These are phyloP conservation scores for Melieria omissa DNA, from an alignment of 2,888 invertebrate species.

Conservation along the genomic window DNA sequence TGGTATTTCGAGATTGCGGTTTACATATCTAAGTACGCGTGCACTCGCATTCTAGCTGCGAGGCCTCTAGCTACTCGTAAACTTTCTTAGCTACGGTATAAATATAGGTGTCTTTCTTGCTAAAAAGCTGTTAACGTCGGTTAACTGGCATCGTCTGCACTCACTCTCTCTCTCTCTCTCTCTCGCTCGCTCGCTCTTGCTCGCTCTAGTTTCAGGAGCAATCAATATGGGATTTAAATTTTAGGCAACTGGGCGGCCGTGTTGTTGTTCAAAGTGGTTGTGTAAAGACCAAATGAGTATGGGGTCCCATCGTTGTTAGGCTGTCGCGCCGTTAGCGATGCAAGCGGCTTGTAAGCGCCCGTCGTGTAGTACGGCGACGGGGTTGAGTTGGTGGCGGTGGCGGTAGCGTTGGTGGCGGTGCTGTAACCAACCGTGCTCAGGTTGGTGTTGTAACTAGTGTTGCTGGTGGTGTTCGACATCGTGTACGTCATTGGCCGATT, in stretches of 20 bases:
- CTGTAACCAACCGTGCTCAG: constrained; percentile 5
- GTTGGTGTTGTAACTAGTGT: constrained; percentile 1
- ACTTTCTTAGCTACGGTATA: constrained; percentile 11
- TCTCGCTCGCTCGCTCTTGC: not conserved
- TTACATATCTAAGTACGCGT: not conserved
- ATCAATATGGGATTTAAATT: not conserved
- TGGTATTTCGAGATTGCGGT: too few species aligned
- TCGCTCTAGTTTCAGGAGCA: not conserved
- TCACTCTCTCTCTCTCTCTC: constrained; percentile 1
- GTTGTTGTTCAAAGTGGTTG: constrained; percentile 26
- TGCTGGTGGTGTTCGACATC: constrained; percentile 2
- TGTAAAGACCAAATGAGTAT: constrained; percentile 24
- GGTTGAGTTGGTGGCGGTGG: constrained; percentile 9
- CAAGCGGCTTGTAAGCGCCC: constrained; percentile 56
- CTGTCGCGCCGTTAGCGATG: constrained; percentile 50
- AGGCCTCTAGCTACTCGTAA: too few species aligned
- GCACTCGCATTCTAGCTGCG: not conserved
- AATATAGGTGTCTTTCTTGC: not conserved
- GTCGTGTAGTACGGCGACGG: constrained; percentile 39
- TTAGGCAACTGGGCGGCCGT: constrained; percentile 32
- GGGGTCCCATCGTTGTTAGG: constrained; percentile 37
- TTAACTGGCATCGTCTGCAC: not conserved
- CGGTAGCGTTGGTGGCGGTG: constrained; percentile 3
- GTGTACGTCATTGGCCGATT: not conserved
- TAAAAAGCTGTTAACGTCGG: constrained; percentile 18